Conservation (phyloP, 2,888 invertebrate genomes). For the Ochlodes sylvanus region DNA sequence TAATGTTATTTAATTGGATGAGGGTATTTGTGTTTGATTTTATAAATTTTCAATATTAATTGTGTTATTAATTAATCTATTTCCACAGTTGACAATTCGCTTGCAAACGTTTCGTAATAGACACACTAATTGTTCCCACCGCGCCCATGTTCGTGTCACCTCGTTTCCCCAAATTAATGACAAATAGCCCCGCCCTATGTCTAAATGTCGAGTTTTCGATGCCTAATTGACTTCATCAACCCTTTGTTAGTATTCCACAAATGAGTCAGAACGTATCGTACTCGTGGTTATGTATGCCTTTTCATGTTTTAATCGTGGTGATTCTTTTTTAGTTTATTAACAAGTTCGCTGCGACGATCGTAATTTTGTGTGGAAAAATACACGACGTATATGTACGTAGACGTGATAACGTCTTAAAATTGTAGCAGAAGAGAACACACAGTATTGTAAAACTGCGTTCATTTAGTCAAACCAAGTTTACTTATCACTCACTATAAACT, state of each 20-base stretch:
- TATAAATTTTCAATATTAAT: background rate
- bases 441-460: no score
- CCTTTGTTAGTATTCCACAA: constrained; percentile 68
- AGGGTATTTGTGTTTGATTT: no score
- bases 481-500: no score
- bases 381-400: no score
- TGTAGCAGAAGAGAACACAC: no score
- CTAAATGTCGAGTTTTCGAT: constrained; percentile 77
- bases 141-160: constrained; percentile 78
- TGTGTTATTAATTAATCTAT: background rate
- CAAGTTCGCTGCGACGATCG: no score
- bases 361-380: no score
- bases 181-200: constrained; percentile 68
- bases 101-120: constrained; percentile 49
- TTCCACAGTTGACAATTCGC: constrained; percentile 3
- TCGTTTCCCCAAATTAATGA: constrained; percentile 82
- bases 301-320: background rate
- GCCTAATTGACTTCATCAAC: constrained; percentile 77
- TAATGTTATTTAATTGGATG: no score
- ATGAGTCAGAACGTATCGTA: constrained; percentile 57
- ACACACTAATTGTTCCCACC: constrained; percentile 76
- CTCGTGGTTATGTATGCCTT: constrained; percentile 38
- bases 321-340: no score
- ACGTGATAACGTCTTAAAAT: no score
- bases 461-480: no score